These are phyloP conservation scores for Dorcus hopei DNA, from an alignment of 2,888 invertebrate species.

Conservation along the genomic window DNA sequence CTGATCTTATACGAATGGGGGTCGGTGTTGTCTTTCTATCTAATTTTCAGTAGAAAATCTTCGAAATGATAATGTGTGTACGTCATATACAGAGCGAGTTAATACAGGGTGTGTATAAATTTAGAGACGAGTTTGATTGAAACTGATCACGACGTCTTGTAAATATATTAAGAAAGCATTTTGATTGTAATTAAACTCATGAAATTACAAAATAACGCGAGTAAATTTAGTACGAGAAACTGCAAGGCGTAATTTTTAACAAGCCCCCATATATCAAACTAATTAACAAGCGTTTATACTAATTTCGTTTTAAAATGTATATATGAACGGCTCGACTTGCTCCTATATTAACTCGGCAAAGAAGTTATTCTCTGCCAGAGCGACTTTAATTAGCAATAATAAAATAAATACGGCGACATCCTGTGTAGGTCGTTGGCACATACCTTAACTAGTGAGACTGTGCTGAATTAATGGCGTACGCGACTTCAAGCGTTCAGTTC, in stretches of 20 bases:
- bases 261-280: background rate
- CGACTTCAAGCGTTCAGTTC: background rate
- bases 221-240: background rate
- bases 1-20: too few species aligned
- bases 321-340: background rate
- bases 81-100: too few species aligned
- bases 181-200: too few species aligned
- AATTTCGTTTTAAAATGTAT: background rate
- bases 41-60: too few species aligned
- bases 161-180: too few species aligned
- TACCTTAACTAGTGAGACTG: background rate
- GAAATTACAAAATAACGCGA: background rate
- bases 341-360: background rate
- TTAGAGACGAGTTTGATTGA: too few species aligned
- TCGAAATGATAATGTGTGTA: too few species aligned
- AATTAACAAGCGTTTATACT: background rate
- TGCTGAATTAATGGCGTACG: background rate
- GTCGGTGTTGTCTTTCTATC: too few species aligned
- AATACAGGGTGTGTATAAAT: too few species aligned
- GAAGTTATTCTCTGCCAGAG: background rate
- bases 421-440: slow-evolving; percentile 3
- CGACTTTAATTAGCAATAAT: background rate
- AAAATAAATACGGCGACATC: background rate
- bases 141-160: too few species aligned
- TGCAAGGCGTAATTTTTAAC: too few species aligned